These are phyloP conservation scores for Mesocentrotus franciscanus DNA, from an alignment of 53 echinoderm and acorn worm species.

Conservation along the genomic window DNA sequence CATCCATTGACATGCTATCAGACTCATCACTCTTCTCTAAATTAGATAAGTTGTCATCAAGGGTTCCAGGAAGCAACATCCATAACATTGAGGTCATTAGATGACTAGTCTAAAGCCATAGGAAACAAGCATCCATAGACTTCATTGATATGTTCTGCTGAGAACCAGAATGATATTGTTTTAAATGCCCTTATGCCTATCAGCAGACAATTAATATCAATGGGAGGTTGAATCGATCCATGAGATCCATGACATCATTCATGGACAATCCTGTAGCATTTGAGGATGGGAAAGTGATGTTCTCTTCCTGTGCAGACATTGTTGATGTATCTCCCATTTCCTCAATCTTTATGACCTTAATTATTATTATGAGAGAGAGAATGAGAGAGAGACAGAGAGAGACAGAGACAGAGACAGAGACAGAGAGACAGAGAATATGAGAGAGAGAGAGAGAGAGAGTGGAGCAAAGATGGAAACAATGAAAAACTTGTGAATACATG, in stretches of 20 bases:
- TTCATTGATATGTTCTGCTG: neutral
- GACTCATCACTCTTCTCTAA: no score
- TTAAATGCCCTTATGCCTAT: neutral
- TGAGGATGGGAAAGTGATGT: constrained; percentile 1
- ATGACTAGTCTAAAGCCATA: no score
- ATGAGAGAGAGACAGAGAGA: neutral
- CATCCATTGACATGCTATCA: no score
- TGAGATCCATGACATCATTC: neutral
- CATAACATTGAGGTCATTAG: no score
- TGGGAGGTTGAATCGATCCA: neutral
- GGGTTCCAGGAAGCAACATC: no score
- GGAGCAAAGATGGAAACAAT: neutral
- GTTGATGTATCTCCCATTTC: constrained; percentile 9
- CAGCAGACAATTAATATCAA: neutral
- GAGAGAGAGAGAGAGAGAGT: neutral
- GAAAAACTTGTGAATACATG: constrained; percentile 24
- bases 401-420: no score
- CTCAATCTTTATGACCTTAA: constrained; percentile 11
- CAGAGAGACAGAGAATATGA: no score
- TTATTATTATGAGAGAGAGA: neutral
- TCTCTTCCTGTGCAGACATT: constrained; percentile 19
- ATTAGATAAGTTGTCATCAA: no score
- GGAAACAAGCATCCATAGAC: no score
- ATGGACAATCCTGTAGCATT: neutral
- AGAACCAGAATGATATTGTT: neutral